Evolutionary conservation across 1,140 invertebrate species (phyloP).

Genomic region (Branchinecta lindahli): DNA sequence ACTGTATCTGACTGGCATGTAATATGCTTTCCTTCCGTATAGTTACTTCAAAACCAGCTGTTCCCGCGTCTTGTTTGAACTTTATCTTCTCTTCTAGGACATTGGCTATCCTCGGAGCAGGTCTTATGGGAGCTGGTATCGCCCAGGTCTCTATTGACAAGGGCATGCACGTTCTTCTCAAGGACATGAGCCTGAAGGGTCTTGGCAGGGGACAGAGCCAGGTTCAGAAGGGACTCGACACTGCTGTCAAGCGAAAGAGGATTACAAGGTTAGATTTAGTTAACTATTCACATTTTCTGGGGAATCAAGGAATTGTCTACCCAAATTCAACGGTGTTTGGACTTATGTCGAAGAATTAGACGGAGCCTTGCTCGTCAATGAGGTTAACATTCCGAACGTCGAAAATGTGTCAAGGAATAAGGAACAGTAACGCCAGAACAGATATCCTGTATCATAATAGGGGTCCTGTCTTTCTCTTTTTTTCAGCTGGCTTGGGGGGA

Average conservation of each 20-base stretch:
- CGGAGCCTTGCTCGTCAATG: no score
- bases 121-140: constrained; percentile 95
- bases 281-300: background rate
- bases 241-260: constrained; percentile 63
- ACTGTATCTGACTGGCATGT: no score
- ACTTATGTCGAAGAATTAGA: constrained; percentile 14
- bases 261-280: constrained; percentile 40
- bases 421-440: no score
- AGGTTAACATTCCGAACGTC: no score
- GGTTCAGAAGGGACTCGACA: constrained; percentile 65
- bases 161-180: constrained; percentile 73
- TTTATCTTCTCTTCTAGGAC: constrained; percentile 34
- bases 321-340: background rate
- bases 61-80: no score
- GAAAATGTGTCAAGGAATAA: no score
- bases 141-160: constrained; percentile 95
- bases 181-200: constrained; percentile 70
- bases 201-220: constrained; percentile 76
- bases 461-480: no score
- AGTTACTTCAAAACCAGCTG: no score
- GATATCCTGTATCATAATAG: no score
- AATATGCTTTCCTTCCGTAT: no score
- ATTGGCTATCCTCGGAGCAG: constrained; percentile 81
- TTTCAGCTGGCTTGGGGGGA: no score
- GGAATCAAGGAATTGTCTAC: background rate